Evolutionary conservation across 1,140 invertebrate genomes (phyloP).

Genomic region (Diuraphis noxia): DNA sequence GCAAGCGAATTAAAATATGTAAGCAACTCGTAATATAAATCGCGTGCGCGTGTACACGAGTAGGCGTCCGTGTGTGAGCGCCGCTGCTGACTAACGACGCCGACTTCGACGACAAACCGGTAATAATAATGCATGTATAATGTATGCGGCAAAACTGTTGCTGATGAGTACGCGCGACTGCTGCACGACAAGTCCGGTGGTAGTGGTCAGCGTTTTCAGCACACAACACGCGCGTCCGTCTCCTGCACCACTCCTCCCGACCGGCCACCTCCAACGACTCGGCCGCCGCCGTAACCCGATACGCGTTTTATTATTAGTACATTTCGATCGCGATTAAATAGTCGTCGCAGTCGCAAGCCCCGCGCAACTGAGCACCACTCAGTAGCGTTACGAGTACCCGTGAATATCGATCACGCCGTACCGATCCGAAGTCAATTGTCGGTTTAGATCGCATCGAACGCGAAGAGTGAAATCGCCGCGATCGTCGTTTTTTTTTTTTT

Average conservation of each 20-base stretch:
- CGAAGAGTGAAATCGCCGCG: too few species aligned
- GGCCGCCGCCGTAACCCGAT: not conserved
- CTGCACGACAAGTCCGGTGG: not conserved
- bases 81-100: too few species aligned
- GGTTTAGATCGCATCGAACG: not conserved
- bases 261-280: not conserved
- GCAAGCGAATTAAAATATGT: not conserved
- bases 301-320: not conserved
- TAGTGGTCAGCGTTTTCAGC: conserved; percentile 40
- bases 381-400: not conserved
- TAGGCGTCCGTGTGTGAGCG: not conserved
- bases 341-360: not conserved
- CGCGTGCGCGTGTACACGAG: not conserved
- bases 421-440: not conserved
- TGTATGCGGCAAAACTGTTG: not conserved
- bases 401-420: too few species aligned
- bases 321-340: not conserved
- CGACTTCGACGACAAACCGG: not conserved
- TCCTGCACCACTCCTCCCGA: not conserved
- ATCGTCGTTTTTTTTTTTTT: not conserved
- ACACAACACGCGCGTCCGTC: too few species aligned
- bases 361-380: not conserved
- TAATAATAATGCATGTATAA: not conserved
- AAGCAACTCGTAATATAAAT: not conserved
- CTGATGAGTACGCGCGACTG: not conserved